Base-by-base conservation (phyloP, 2,888 invertebrate species). In the Holacanthella duospinosa region DNA sequence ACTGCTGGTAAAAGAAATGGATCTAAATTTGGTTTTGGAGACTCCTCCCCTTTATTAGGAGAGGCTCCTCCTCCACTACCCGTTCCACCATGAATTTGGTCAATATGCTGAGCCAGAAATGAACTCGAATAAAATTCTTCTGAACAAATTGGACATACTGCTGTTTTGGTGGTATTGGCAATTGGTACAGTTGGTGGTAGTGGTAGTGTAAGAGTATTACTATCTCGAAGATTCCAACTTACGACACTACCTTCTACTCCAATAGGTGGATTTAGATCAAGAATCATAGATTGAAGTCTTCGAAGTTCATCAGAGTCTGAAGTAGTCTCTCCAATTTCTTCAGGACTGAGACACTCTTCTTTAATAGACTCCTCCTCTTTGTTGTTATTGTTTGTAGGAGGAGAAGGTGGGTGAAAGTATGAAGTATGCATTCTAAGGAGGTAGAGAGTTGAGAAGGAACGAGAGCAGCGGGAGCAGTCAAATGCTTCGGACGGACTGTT, bases 281-380 rank as follows among this genome's bases (percentile, higher is more conserved):
- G 84, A 74, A 89, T 89, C 92, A 91, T 94, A 25, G 89, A 89
- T 77, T 93, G 92, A 63, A 93, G 78, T 76, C 92, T 91, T 69
- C 90, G 87, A 19, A 93, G 79, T 77, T 92, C 91, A 76, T 91
- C 89, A 71, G 88, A 89, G 60, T 90, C 63, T 21, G 48, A 48
- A 16, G 48, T 48, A 21, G 48, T 21, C n/a, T 48, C 48, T n/a
- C 48, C 48, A 9, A 21, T 21, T 21, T 48, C 48, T 48, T 48
- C 48, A 9, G 48, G 48, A 48, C 48, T 48, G 48, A 48, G 48
- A 48, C 48, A 48, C n/a, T 48, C 48, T 48, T 48, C 48, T 48
- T 48, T 48, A 21, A 48, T 21, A 21, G 48, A 48, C 12, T 48
- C 48, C 21, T 9, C 48, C 21, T 48, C 48, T 21, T 48, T 48